These are phyloP conservation scores for Thelaira solivaga DNA, from an alignment of 2,888 invertebrate genomes.

Conservation along the genomic window DNA sequence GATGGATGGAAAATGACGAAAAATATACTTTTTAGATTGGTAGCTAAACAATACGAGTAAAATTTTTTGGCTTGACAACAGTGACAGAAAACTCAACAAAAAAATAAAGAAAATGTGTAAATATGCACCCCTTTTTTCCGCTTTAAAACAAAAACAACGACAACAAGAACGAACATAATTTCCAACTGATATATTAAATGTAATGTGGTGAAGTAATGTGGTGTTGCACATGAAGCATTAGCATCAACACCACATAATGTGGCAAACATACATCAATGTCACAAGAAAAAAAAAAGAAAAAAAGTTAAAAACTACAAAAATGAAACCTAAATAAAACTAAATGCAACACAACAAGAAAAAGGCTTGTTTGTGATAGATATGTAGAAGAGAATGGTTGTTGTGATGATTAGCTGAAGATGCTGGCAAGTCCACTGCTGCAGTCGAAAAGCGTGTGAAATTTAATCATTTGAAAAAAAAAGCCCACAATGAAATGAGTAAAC, in stretches of 20 bases:
- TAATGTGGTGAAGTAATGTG: constrained; percentile 33
- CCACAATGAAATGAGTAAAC: background rate
- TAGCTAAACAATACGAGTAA: background rate
- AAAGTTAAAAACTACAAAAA: background rate
- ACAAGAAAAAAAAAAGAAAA: constrained; percentile 20
- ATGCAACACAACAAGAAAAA: constrained; percentile 35
- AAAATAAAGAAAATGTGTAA: constrained; percentile 4
- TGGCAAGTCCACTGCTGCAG: background rate
- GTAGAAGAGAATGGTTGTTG: background rate
- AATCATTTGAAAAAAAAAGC: background rate
- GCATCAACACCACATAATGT: constrained; percentile 50
- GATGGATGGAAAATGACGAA: constrained; percentile 9
- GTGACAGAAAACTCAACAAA: constrained; percentile 31
- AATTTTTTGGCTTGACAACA: constrained; percentile 49
- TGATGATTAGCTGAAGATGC: background rate
- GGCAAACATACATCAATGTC: constrained; percentile 55
- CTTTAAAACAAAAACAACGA: too few species aligned
- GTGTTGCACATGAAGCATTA: constrained; percentile 44
- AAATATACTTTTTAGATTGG: background rate
- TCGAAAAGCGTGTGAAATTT: constrained; percentile 17
- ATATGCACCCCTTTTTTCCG: constrained; percentile 39
- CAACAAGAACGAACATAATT: constrained; percentile 1
- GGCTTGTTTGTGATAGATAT: too few species aligned
- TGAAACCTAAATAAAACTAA: constrained; percentile 23
- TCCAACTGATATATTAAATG: background rate